phyloP scores from a whole-genome alignment of 1,140 invertebrate species.

The Solenopsis fugax region DNA sequence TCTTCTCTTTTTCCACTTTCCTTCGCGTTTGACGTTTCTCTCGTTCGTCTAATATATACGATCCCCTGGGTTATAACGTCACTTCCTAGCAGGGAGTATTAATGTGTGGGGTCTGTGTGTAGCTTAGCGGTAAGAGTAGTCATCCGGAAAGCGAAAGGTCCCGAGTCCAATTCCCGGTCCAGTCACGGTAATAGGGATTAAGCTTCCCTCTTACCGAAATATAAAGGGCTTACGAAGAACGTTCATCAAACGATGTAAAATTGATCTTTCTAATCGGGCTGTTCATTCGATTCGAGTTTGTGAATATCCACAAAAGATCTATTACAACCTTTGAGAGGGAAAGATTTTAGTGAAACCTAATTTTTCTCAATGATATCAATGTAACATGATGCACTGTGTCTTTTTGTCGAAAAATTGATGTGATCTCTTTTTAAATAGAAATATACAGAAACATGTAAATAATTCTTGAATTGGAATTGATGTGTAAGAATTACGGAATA shows the following conservation, averaged over 20 bases:
- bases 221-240: neutral
- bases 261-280: neutral
- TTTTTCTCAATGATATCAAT: neutral
- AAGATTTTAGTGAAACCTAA: neutral
- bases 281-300: neutral
- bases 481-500: neutral
- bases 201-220: neutral
- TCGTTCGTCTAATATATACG: constrained; percentile 4
- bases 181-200: neutral
- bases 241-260: neutral
- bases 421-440: neutral
- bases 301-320: neutral
- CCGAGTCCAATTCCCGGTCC: constrained; percentile 6
- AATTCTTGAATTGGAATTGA: neutral
- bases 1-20: neutral
- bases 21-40: neutral
- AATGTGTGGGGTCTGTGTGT: neutral
- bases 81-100: constrained; percentile 14
- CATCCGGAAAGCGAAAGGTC: constrained; percentile 20
- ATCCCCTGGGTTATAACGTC: neutral
- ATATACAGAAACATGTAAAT: neutral
- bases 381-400: neutral
- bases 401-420: neutral
- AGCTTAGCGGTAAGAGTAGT: constrained; percentile 11
- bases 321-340: neutral